Evolutionary conservation across 2,888 invertebrate species (phyloP).

Genomic region (Ormia ochracea): DNA sequence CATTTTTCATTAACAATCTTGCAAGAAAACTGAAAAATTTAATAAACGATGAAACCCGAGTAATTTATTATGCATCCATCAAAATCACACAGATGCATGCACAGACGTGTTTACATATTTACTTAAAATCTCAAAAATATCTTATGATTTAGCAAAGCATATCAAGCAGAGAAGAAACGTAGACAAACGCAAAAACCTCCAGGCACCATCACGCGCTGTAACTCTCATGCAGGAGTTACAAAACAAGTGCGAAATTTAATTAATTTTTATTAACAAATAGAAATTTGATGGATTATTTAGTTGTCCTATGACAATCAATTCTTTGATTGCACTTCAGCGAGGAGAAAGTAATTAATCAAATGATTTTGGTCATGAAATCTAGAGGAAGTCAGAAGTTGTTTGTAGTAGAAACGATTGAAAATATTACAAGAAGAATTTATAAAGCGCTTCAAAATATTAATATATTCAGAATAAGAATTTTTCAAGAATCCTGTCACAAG

Average conservation of each 20-base stretch:
- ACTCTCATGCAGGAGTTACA: background rate
- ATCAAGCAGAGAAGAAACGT: no score
- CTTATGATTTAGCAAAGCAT: background rate
- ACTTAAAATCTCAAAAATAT: background rate
- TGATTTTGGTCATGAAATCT: background rate
- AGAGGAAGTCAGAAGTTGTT: background rate
- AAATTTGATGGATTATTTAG: conserved; percentile 23
- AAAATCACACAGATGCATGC: background rate
- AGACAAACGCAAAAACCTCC: no score
- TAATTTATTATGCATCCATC: conserved; percentile 29
- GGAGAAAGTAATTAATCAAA: background rate
- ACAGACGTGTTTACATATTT: background rate
- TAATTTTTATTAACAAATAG: conserved; percentile 9
- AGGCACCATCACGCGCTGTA: background rate
- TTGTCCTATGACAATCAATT: background rate
- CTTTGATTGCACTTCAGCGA: background rate
- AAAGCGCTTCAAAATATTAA: no score
- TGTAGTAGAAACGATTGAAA: background rate
- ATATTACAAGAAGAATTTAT: no score
- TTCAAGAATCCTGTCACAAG: no score
- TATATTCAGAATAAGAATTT: no score
- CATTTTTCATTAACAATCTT: background rate
- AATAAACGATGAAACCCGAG: background rate
- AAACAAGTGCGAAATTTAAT: background rate
- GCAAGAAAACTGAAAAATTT: background rate